Percentiles rank a stretch among this genome's conserved stretches.
These are phyloP conservation scores for Morinoia aosen DNA, from an alignment of 2,888 invertebrate genomes.

Conservation along the genomic window DNA sequence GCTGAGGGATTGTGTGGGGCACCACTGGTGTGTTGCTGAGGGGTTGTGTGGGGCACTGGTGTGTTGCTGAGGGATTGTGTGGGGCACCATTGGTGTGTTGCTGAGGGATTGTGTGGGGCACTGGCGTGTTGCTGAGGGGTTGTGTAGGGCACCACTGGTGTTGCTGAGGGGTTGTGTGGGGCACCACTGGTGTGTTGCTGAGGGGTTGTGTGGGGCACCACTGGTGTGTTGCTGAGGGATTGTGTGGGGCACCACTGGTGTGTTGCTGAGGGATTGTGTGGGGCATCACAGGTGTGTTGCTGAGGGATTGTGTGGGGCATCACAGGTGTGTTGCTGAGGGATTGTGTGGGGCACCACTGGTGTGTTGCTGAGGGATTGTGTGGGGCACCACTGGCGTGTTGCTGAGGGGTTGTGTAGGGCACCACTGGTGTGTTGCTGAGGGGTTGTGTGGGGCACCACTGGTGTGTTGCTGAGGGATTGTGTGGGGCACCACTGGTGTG, in stretches of 20 bases:
- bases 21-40: background rate
- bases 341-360: background rate
- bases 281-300: background rate
- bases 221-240: background rate
- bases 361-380: background rate
- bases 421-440: background rate
- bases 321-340: background rate
- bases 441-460: background rate
- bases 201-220: background rate
- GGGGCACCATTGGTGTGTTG: background rate
- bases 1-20: background rate
- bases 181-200: background rate
- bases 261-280: background rate
- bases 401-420: background rate
- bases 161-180: background rate
- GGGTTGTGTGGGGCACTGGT: too few species aligned
- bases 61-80: background rate
- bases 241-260: background rate
- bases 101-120: too few species aligned
- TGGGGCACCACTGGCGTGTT: background rate
- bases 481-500: background rate
- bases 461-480: background rate
- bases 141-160: background rate
- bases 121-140: too few species aligned
- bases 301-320: background rate